Evolutionary conservation across 2,888 invertebrate species (phyloP), one percentile per base, ranked within the genome.

Genomic region (Pollenia angustigena): DNA sequence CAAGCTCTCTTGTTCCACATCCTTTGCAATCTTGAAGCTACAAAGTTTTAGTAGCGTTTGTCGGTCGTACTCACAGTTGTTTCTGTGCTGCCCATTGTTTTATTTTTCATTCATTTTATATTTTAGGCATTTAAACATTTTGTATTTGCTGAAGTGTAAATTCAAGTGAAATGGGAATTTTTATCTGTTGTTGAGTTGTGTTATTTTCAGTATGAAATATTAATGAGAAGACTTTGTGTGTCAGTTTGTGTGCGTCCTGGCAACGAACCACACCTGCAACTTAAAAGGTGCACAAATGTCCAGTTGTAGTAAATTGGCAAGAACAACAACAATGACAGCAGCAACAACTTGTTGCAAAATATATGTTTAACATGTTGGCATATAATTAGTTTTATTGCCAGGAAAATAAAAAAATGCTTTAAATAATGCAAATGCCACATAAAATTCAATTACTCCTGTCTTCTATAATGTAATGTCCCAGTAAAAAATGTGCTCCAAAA

Each of bases 121-220:
- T 79, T 50, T 40, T 7, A 52, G 42, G 32, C 58, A 68, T 75
- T 58, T 68, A 32, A 68, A 58, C 32, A 81, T 81, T 81, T 81
- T 60, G 46, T 62, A 46, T 66, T 58, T 68, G 75, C 16, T 75
- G 50, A 74, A 74, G 74, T 81, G 56, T 75, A 74, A 66, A 74
- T 52, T 75, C 58, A 58, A 81, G 81, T 52, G 68, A 81, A 68
- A 75, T 81, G 66, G 44, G 74, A 66, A 42, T 81, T 81, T 48
- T n/a, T 42, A 60, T 50, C 23, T 50, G 16, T 58, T 68, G 72
- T 74, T 81, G 66, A 68, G 32, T 58, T 50, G n/a, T 50, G n/a
- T 58, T 75, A 50, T 44, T 81, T 75, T 58, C 11, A 40, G 42
- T 50, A 81, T 44, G 0, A 66, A 44, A 68, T 58, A 50, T 52